Base-by-base conservation (phyloP, 2,888 invertebrate genomes). In the Rhamnusium bicolor region DNA sequence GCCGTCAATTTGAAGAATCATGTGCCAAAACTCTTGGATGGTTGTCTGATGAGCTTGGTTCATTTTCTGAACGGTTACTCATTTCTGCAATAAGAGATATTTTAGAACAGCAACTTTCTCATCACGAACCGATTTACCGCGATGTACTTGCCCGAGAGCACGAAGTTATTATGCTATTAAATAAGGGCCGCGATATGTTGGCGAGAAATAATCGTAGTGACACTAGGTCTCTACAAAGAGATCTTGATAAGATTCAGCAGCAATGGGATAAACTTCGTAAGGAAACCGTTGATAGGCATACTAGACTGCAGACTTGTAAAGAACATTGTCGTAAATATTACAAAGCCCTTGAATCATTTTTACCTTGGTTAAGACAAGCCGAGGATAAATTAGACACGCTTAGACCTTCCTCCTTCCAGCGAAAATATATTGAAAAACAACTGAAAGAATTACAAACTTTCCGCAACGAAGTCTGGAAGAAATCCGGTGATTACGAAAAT, bases 191-290 rank as follows among this genome's bases (percentile, higher is more conserved):
- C 77, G 94, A 94, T 82, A 89, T 94, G 76, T 84, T 92, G 6
- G 88, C 86, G 72, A 81, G 87, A 77, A 85, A 85, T 81, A 82
- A 85, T 80, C 84, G 88, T 83, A 85, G 84, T 32, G 92, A 92
- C 79, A 90, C 90, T 79, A 91, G 93, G 72, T 90, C 91, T 29
- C 89, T 94, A 0, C 93, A 94, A 83, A 90, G 93, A 61, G 97
- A 97, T 84, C 89, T 98, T 67, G 97, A 98, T 84, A 94, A 94
- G 82, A 95, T 98, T 83, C 95, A 96, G 86, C 92, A 94, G 27
- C 94, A 95, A 79, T 98, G 98, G 98, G 96, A 97, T 83, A 95
- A 95, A 83, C 90, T 98, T 67, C 94, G 96, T 81, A 93, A 96
- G 76, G 96, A 96, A 85, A 94, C 96, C 0, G 92, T 95, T 51